These are phyloP conservation scores for Cydia splendana DNA, from an alignment of 1,140 invertebrate genomes.

Conservation along the genomic window DNA sequence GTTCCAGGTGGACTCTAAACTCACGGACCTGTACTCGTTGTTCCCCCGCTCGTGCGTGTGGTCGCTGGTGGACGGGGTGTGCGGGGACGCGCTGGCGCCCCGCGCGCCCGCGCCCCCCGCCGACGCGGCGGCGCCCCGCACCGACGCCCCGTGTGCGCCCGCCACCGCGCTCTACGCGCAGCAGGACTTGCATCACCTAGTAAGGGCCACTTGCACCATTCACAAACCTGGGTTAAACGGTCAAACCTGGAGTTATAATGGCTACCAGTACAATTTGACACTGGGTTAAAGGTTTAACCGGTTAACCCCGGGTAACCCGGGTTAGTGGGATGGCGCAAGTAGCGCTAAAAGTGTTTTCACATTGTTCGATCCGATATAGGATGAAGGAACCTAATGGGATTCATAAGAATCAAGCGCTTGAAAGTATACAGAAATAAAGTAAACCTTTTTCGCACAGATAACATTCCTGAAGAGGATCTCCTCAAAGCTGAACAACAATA, in stretches of 20 bases:
- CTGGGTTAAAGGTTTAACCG: too few species aligned
- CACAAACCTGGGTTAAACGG: too few species aligned
- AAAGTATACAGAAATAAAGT: constrained; percentile 10
- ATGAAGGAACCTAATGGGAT: too few species aligned
- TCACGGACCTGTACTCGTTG: constrained; percentile 65
- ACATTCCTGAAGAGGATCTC: constrained; percentile 66
- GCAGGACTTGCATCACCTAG: constrained; percentile 42
- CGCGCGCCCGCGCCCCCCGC: constrained; percentile 40
- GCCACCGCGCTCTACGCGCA: constrained; percentile 53
- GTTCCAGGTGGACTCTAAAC: constrained; percentile 62
- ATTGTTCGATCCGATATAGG: too few species aligned
- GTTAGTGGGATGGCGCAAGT: too few species aligned
- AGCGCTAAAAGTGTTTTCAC: too few species aligned
- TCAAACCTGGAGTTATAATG: too few species aligned
- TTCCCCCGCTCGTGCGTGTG: constrained; percentile 69
- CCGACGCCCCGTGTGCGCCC: constrained; percentile 48
- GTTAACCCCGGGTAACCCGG: too few species aligned
- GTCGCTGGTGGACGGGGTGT: constrained; percentile 61
- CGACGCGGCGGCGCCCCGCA: constrained; percentile 46
- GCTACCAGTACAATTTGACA: too few species aligned
- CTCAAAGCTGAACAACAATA: constrained; percentile 72
- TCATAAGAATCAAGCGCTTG: too few species aligned
- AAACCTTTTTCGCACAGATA: constrained; percentile 49
- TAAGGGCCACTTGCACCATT: not conserved
- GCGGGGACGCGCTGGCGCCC: constrained; percentile 49